A percentile compares a stretch with the other conserved stretches of the same genome.
These are phyloP conservation scores for Dryocosmus kuriphilus DNA, from an alignment of 2,888 invertebrate genomes.

Conservation along the genomic window DNA sequence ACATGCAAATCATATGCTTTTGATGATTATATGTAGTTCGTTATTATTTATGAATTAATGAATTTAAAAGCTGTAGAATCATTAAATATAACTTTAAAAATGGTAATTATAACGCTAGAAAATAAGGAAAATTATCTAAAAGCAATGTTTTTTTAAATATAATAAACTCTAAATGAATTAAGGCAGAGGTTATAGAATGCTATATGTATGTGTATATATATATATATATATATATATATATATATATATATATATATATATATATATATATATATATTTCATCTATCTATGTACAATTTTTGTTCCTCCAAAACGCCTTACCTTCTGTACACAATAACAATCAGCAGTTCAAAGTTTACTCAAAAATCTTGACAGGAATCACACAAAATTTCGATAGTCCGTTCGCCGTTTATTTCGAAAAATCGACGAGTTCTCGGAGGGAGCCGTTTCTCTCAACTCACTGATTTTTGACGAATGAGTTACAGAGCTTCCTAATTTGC, in stretches of 20 bases:
- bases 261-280: constrained; percentile 44
- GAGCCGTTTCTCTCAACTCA: background rate
- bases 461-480: background rate
- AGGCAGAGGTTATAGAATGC: constrained; percentile 43
- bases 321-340: constrained; percentile 42
- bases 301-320: constrained; percentile 37
- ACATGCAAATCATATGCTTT: too few relatives aligned
- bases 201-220: constrained; percentile 43
- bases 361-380: constrained; percentile 55
- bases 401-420: background rate
- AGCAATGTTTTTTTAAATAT: too few relatives aligned
- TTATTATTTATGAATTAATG: too few relatives aligned
- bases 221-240: constrained; percentile 44
- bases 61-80: too few relatives aligned
- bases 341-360: constrained; percentile 54
- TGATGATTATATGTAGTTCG: too few relatives aligned
- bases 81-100: too few relatives aligned
- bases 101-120: too few relatives aligned
- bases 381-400: constrained; percentile 49
- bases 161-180: too few relatives aligned
- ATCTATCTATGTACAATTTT: constrained; percentile 54
- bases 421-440: background rate
- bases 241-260: constrained; percentile 45
- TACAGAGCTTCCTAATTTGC: background rate
- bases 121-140: too few relatives aligned